A percentile compares a stretch with the other conserved stretches of the same genome.
Evolutionary conservation across 2,113 vertebrate genomes (phyloP).

Genomic region (Corythornis vintsioides): DNA sequence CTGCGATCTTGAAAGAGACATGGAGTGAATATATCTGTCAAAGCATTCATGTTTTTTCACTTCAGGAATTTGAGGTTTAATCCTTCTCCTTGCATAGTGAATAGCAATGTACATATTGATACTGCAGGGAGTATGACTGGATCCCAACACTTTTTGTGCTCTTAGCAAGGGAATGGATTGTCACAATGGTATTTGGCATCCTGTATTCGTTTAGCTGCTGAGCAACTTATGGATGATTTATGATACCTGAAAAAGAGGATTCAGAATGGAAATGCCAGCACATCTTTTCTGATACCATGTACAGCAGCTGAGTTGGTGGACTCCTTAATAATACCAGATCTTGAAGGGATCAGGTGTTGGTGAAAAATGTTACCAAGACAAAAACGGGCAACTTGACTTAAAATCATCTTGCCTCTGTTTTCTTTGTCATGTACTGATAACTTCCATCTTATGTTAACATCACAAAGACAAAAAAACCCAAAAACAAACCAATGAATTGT

Average conservation of each 20-base stretch:
- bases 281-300: background rate
- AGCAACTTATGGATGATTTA: background rate
- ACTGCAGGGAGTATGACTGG: background rate
- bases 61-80: background rate
- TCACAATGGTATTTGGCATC: background rate
- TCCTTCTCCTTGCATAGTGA: background rate
- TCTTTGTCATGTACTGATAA: background rate
- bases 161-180: background rate
- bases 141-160: background rate
- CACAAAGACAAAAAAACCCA: background rate
- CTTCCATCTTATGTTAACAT: constrained; percentile 17
- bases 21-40: background rate
- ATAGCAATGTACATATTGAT: background rate
- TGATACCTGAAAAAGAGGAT: background rate
- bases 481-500: background rate
- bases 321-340: constrained; percentile 4
- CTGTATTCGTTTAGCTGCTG: background rate
- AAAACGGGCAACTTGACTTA: constrained; percentile 50
- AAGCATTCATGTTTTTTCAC: background rate
- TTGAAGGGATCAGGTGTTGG: constrained; percentile 13
- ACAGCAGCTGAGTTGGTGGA: constrained; percentile 8
- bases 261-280: background rate
- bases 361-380: constrained; percentile 38
- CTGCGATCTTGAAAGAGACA: background rate
- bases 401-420: constrained; percentile 43